Percentiles rank a stretch among this genome's conserved stretches.
Evolutionary conservation across 2,797 vertebrate genomes (phyloP).

Genomic region (Acrossocheilus wenchowensis): DNA sequence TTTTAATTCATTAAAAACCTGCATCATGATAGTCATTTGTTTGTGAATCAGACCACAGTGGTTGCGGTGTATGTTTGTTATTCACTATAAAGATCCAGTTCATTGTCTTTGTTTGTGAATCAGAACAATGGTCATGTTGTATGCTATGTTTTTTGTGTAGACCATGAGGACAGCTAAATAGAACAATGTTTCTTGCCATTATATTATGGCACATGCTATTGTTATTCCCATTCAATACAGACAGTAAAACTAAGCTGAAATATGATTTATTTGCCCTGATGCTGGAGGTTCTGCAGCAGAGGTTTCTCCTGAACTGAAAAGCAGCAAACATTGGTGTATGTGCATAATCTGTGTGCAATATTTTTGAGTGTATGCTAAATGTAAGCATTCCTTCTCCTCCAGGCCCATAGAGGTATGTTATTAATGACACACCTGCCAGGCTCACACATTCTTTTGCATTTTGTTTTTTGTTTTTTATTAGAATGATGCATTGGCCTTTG

Average conservation of each 20-base stretch:
- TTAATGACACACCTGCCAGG: slow-evolving; percentile 90
- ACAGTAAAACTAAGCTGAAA: background rate
- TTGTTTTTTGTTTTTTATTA: slow-evolving; percentile 99
- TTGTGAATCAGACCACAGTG: background rate
- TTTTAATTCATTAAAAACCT: background rate
- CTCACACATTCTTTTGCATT: slow-evolving; percentile 85
- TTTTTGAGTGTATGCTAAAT: slow-evolving; percentile 12
- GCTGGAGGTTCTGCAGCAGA: background rate
- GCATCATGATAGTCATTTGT: background rate
- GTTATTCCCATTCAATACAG: background rate
- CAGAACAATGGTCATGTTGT: background rate
- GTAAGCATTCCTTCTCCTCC: slow-evolving; percentile 51
- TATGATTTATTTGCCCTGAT: background rate
- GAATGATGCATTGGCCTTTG: slow-evolving; percentile 92
- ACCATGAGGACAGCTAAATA: background rate
- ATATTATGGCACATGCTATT: background rate
- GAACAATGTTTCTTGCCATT: background rate
- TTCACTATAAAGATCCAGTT: background rate
- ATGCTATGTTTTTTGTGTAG: background rate
- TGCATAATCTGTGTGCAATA: slow-evolving; percentile 3
- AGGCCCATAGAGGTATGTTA: slow-evolving; percentile 78
- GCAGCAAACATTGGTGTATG: slow-evolving; percentile 15
- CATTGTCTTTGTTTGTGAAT: background rate
- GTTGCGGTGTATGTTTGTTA: background rate
- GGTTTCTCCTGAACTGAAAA: background rate